These are phyloP conservation scores for rat (Rattus norvegicus) DNA, from an alignment of 2,113 vertebrate species.

Conservation along the genomic window DNA sequence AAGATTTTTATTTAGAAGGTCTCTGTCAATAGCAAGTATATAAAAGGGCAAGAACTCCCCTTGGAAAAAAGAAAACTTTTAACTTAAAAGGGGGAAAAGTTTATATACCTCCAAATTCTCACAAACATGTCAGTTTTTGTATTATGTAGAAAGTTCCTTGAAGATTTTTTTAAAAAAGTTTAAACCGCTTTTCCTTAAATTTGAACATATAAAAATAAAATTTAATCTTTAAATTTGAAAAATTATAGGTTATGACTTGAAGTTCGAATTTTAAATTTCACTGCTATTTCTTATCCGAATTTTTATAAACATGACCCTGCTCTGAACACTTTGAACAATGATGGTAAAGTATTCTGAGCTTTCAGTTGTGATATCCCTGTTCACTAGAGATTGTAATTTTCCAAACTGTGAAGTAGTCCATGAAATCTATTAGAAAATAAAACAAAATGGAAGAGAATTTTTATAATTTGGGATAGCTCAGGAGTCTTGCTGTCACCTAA, in stretches of 20 bases:
- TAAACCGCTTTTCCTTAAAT: neutral
- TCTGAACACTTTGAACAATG: neutral
- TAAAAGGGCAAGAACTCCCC: neutral
- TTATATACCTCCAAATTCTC: neutral
- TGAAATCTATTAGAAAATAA: neutral
- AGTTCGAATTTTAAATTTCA: conserved; percentile 33
- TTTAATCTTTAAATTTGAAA: neutral
- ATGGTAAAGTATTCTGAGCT: neutral
- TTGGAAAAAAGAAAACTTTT: neutral
- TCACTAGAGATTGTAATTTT: neutral
- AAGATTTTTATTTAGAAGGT: conserved; percentile 20
- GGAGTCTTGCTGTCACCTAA: neutral
- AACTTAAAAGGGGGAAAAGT: neutral
- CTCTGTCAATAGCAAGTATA: neutral
- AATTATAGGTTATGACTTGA: neutral
- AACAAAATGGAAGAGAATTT: neutral
- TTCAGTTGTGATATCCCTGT: neutral
- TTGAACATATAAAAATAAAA: conserved; percentile 13
- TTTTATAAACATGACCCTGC: neutral
- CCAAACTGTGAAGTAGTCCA: neutral
- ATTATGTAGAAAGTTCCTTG: neutral
- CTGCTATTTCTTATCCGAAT: neutral
- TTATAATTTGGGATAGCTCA: neutral
- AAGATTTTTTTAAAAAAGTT: neutral
- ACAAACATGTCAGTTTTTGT: neutral